Base-by-base conservation (phyloP, 2,113 vertebrate genomes). In the Odontophorus gujanensis region DNA sequence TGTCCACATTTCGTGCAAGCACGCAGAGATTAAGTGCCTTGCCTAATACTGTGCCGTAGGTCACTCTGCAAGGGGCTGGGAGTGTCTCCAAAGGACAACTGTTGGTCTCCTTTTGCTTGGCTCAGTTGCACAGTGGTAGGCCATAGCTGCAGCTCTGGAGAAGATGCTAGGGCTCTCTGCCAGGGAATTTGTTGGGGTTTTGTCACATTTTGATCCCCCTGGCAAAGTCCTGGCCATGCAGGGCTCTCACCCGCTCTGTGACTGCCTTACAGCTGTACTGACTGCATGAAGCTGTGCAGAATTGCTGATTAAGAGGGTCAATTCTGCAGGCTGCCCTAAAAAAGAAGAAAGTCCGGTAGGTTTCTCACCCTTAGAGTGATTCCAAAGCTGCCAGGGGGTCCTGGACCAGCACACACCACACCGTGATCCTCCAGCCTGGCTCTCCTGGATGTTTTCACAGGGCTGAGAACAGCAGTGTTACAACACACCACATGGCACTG, bases 1-100 rank as follows among this genome's bases (percentile, higher is more conserved):
- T 13, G 0, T 74, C 53, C 92, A 25, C 92, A 42, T 20, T 0
- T 59, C 5, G 5, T 11, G 71, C 62, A 85, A 87, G 34, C 94
- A 87, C 0, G 6, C 81, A 71, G 81, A 16, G 38, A 47, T 0
- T 40, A 47, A 73, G 76, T 5, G 72, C 48, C 91, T 96, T 94
- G 88, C 95, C 80, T 90, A 96, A 93, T 65, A 28, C 73, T 67
- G 80, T 0, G 51, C 92, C 15, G 9, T 38, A 67, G 95, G 92
- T 87, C 93, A 48, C 92, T 83, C 87, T 67, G 89, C 93, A 80
- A 82, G 94, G 63, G 89, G 32, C 48, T 1, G 4, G n/a, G 45
- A 25, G 85, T 83, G 85, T 30, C 85, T 74, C 59, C 4, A 3
- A 81, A 81, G 22, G 67, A 26, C 24, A 4, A 25, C 40, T 63